Base-by-base conservation (phyloP, 2,113 vertebrate species). In the Sylvia atricapilla region DNA sequence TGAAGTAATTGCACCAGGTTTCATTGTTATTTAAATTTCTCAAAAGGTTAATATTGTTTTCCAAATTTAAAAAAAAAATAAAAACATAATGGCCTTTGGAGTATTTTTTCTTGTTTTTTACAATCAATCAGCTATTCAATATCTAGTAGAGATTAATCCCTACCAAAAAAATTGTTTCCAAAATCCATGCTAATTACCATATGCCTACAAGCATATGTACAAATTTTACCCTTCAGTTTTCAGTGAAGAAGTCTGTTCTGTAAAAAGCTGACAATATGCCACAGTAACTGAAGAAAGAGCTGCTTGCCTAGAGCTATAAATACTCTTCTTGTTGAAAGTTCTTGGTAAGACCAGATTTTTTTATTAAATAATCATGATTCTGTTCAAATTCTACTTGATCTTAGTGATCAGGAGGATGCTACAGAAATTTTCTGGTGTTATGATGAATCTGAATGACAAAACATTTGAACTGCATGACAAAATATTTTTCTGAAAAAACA, bases 31-130 rank as follows among this genome's bases (percentile, higher is more conserved):
- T 80, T 89, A 49, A 64, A 80, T 55, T 35, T 4, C 5, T 44
- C 11, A 56, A 73, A 64, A 35, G 0, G 3, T 1, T 24, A 31
- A 16, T 2, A 4, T 16, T 39, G 39, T 55, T 56, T 9, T 4
- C 3, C 37, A 41, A 31, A 60, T 58, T 9, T 1, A n/a, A n/a
- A n/a, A n/a, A 9, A 15, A 33, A 10, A 37, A 35, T 3, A 62
- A 72, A 72, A 80, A 2, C 3, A 18, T 53, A 33, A 72, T 7
- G 6, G 7, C 2, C 35, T 85, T 49, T 5, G 31, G 25, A 10
- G 10, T 21, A 21, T 49, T 69, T 9, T 9, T 75, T 15, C 13
- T 76, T 77, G 4, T 22, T 78, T 85, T 79, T 79, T 11, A 27
- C 8, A 55, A 18, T 76, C 23, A 76, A 12, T 83, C 43, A 59